Conservation (phyloP, 2,113 vertebrate genomes). For the Collichthys lucidus region DNA sequence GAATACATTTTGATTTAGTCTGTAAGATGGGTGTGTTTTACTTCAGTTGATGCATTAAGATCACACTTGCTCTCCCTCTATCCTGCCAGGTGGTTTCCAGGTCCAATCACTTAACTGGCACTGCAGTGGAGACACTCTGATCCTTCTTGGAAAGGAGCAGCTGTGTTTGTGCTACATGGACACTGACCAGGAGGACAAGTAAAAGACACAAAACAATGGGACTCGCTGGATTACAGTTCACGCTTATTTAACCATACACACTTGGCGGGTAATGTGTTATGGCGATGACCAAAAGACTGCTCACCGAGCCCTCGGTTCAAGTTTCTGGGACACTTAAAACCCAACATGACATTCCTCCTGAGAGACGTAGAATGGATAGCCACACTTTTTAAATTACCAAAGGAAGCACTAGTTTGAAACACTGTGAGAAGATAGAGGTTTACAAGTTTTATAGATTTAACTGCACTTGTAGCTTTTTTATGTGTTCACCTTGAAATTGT, state of each 20-base stretch:
- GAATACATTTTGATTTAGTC: not conserved
- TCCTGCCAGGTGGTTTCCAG: constrained; percentile 87
- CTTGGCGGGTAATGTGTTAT: not conserved
- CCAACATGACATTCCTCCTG: not conserved
- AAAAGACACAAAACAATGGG: not conserved
- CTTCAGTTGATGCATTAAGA: not conserved
- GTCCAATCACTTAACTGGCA: constrained; percentile 91
- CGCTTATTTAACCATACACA: not conserved
- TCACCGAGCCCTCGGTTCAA: constrained; percentile 15
- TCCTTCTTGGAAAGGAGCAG: constrained; percentile 91
- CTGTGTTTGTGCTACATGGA: constrained; percentile 95
- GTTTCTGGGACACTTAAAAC: constrained; percentile 24
- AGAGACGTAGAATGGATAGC: not conserved
- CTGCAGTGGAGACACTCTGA: constrained; percentile 85
- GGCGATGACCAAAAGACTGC: constrained; percentile 2
- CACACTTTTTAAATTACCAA: not conserved
- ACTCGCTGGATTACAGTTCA: not conserved
- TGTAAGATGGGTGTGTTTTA: not conserved
- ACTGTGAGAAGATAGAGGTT: constrained; percentile 53
- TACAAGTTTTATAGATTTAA: constrained; percentile 51
- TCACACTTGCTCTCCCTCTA: not conserved
- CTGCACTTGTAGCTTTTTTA: constrained; percentile 37
- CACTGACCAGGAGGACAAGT: constrained; percentile 70
- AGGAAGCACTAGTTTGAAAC: constrained; percentile 44
- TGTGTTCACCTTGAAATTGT: constrained; percentile 44